phyloP scores from a whole-genome alignment of 1,140 invertebrate genomes.

The Galendromus occidentalis region DNA sequence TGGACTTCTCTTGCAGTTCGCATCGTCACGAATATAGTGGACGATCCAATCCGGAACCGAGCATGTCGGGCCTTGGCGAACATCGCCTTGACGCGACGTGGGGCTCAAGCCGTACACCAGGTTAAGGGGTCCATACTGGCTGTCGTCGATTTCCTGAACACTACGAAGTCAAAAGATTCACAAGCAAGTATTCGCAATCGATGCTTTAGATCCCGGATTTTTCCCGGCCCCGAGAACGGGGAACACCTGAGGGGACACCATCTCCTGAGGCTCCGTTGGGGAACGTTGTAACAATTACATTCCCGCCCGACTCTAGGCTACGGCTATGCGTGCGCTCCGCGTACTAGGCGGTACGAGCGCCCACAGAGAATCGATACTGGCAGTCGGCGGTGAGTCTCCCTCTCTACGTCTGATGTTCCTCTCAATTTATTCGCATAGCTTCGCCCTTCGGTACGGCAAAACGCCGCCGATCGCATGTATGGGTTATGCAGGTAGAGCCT shows the following conservation, averaged over 20 bases:
- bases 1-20: neutral
- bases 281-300: too few relatives aligned
- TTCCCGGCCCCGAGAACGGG: too few relatives aligned
- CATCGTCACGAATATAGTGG: neutral
- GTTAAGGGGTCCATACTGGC: neutral
- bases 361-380: neutral
- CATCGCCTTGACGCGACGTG: constrained; percentile 11
- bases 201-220: too few relatives aligned
- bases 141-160: constrained; percentile 14
- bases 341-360: neutral
- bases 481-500: too few relatives aligned
- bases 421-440: too few relatives aligned
- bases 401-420: too few relatives aligned
- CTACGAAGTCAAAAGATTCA: constrained; percentile 10
- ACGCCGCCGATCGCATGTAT: too few relatives aligned
- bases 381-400: too few relatives aligned
- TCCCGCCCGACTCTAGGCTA: neutral
- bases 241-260: too few relatives aligned
- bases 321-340: neutral
- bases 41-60: constrained; percentile 14
- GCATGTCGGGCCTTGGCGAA: constrained; percentile 17
- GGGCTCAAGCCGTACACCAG: neutral
- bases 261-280: too few relatives aligned
- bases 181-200: neutral
- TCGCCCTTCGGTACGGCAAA: too few relatives aligned